Evolutionary conservation across 53 echinoderm and acorn worm species (phyloP).

Genomic region (Hippasteria phrygiana): DNA sequence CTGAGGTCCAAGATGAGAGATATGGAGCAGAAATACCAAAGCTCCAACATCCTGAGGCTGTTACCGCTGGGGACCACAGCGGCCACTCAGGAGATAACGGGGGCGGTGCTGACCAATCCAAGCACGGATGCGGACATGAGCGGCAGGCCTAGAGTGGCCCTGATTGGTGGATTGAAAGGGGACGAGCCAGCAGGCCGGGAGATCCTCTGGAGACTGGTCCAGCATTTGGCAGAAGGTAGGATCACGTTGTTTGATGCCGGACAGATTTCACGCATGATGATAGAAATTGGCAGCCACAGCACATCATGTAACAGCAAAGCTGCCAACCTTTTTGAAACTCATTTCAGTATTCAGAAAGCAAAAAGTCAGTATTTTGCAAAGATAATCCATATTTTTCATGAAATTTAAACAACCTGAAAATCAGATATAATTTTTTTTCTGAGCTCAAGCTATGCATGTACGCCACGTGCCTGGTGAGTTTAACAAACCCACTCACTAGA

Average conservation of each 20-base stretch:
- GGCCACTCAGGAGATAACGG: conserved; percentile 41
- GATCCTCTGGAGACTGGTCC: conserved; percentile 85
- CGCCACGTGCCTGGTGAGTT: no score
- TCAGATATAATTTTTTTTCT: no score
- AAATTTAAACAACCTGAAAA: no score
- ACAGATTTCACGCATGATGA: no score
- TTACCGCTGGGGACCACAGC: conserved; percentile 62
- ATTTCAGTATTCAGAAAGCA: no score
- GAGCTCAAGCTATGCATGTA: no score
- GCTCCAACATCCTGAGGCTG: conserved; percentile 63
- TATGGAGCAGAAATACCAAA: conserved; percentile 45
- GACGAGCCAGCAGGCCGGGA: conserved; percentile 91
- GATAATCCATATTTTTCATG: no score
- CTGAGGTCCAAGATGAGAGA: conserved; percentile 52
- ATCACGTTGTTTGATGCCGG: background rate
- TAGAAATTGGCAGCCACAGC: no score
- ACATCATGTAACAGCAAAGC: no score
- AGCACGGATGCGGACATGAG: background rate
- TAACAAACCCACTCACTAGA: no score
- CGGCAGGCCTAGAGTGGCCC: conserved; percentile 76
- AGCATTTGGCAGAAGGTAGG: conserved; percentile 87
- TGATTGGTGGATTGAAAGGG: conserved; percentile 92
- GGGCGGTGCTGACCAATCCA: conserved; percentile 57
- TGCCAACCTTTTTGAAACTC: no score
- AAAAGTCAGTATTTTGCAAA: no score